phyloP scores from a whole-genome alignment of 2,888 invertebrate genomes.

The Drosophila lutescens region DNA sequence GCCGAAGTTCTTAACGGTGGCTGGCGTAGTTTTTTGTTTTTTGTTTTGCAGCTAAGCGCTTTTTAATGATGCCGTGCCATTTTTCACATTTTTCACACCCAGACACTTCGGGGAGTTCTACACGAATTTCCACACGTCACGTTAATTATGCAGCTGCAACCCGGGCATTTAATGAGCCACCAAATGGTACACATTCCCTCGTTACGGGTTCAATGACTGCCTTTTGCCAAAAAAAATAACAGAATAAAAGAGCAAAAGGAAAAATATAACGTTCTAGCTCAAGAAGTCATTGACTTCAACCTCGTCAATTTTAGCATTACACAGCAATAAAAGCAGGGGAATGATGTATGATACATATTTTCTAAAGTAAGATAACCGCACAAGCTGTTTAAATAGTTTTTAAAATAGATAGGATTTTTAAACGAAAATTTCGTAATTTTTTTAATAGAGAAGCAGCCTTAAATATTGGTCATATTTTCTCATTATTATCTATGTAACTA shows the following conservation, averaged over 20 bases:
- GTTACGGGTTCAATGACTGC: conserved; percentile 65
- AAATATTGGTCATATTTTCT: too few relatives aligned
- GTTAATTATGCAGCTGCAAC: conserved; percentile 67
- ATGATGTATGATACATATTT: background rate
- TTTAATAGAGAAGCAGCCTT: too few relatives aligned
- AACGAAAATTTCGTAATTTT: too few relatives aligned
- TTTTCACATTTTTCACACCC: conserved; percentile 59
- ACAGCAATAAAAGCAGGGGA: background rate
- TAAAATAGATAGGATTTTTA: too few relatives aligned
- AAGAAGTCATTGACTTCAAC: conserved; percentile 57
- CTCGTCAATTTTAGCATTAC: background rate
- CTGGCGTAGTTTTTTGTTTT: conserved; percentile 35
- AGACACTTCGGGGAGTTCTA: conserved; percentile 48
- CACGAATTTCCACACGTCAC: conserved; percentile 60
- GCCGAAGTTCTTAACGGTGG: conserved; percentile 59
- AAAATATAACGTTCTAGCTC: conserved; percentile 21
- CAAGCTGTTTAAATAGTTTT: background rate
- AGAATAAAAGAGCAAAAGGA: conserved; percentile 1
- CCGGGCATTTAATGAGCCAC: conserved; percentile 56
- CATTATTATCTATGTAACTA: too few relatives aligned
- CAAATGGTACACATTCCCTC: conserved; percentile 57
- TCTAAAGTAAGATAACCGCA: background rate
- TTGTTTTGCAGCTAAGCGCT: conserved; percentile 63
- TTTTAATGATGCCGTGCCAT: conserved; percentile 76
- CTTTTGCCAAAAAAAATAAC: background rate